These are phyloP conservation scores for Myotis vivesi DNA, from an alignment of 2,797 vertebrate species.

Conservation along the genomic window DNA sequence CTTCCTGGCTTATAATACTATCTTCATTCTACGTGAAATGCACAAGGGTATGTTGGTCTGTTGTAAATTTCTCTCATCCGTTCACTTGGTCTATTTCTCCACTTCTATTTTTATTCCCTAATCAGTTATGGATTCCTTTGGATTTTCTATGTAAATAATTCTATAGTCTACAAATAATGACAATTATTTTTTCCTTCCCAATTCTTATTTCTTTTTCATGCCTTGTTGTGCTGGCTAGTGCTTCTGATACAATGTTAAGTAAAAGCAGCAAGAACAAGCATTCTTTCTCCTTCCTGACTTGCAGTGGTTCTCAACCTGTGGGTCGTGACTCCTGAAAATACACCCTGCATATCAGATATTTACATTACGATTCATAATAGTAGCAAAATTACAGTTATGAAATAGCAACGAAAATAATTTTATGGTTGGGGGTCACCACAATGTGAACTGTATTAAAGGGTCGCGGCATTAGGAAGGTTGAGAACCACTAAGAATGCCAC, in stretches of 20 bases:
- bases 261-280: background rate
- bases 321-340: too few species aligned
- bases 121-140: background rate
- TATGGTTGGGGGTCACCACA: too few species aligned
- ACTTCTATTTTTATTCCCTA: background rate
- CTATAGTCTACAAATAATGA: background rate
- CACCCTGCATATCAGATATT: too few species aligned
- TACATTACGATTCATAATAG: too few species aligned
- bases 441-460: too few species aligned
- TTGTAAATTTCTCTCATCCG: background rate
- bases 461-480: too few species aligned
- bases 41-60: background rate
- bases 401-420: too few species aligned
- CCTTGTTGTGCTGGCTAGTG: background rate
- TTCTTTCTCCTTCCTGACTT: background rate
- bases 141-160: constrained; percentile 13
- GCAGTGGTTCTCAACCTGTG: too few species aligned
- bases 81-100: background rate
- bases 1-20: background rate
- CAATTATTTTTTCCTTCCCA: background rate
- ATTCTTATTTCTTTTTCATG: constrained; percentile 9
- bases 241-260: background rate
- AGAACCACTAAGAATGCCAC: background rate
- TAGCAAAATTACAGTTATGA: too few species aligned
- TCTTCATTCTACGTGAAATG: background rate